Percentiles rank a stretch among this genome's conserved stretches.
Conservation (phyloP, 2,888 invertebrate species). For the Dorcus parallelipipedus region DNA sequence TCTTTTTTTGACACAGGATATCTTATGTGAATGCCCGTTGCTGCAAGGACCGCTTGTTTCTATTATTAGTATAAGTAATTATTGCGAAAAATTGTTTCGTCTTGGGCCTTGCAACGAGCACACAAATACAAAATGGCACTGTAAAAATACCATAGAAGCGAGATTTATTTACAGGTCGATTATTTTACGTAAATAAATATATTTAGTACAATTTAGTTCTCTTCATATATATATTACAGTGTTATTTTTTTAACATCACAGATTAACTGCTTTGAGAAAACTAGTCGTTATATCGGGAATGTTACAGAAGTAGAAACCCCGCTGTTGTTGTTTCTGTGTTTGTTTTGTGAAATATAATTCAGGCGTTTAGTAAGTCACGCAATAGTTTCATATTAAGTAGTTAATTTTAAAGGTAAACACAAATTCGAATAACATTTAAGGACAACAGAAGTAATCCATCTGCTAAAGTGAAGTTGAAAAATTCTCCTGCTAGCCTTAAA, state of each 20-base stretch:
- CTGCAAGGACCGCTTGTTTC: no score
- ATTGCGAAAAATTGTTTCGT: not conserved
- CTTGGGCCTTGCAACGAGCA: not conserved
- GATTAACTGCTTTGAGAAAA: slow-evolving; percentile 8
- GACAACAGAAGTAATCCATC: no score
- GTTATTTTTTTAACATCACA: slow-evolving; percentile 15
- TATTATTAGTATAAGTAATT: not conserved
- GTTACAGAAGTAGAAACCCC: not conserved
- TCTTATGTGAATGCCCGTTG: slow-evolving; percentile 2
- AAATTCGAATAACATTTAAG: no score
- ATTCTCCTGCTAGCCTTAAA: not conserved
- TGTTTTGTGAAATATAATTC: not conserved
- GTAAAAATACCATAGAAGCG: slow-evolving; percentile 34
- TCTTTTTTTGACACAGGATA: slow-evolving; percentile 14
- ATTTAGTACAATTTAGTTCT: slow-evolving; percentile 14
- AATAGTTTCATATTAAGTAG: no score
- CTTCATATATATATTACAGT: slow-evolving; percentile 13
- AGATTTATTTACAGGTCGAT: slow-evolving; percentile 24
- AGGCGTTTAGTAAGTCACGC: not conserved
- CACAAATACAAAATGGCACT: slow-evolving; percentile 34
- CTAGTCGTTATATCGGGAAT: slow-evolving; percentile 1
- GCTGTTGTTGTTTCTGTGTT: not conserved
- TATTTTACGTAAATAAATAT: slow-evolving; percentile 26
- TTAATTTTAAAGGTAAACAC: no score
- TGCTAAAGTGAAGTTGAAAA: not conserved